Percentiles rank a stretch among this genome's conserved stretches.
phyloP scores from a whole-genome alignment of 2,113 vertebrate genomes.

The Rhea americana region DNA sequence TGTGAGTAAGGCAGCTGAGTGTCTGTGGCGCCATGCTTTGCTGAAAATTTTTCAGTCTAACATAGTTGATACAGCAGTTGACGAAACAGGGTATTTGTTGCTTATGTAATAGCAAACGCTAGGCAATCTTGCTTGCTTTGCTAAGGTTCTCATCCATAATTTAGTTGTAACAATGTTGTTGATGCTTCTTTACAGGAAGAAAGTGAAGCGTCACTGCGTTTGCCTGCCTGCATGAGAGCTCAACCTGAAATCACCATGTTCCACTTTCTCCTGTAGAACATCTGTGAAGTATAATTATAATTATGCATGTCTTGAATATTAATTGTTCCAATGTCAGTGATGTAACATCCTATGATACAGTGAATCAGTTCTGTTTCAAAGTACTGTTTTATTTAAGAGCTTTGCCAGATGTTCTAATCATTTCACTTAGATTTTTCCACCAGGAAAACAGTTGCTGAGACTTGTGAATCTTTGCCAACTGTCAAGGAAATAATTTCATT shows the following conservation, averaged over 20 bases:
- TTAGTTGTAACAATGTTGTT: not conserved
- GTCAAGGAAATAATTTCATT: conserved; percentile 57
- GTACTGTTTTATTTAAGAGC: conserved; percentile 66
- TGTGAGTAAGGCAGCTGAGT: not conserved
- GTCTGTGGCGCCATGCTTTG: not conserved
- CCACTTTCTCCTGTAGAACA: conserved; percentile 51
- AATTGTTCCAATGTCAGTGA: conserved; percentile 69
- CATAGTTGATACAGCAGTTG: not conserved
- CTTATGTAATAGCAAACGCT: not conserved
- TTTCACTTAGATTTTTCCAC: conserved; percentile 67
- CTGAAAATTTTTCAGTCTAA: not conserved
- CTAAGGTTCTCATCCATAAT: not conserved
- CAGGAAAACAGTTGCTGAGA: conserved; percentile 70
- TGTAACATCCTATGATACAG: conserved; percentile 58
- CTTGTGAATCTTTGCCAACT: conserved; percentile 58
- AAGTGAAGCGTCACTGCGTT: not conserved
- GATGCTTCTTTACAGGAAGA: conserved; percentile 7
- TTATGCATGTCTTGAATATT: conserved; percentile 71
- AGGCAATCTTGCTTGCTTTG: not conserved
- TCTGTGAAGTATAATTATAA: conserved; percentile 68
- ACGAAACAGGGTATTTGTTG: not conserved
- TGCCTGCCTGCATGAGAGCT: conserved; percentile 45
- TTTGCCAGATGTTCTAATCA: conserved; percentile 70
- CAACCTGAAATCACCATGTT: conserved; percentile 39
- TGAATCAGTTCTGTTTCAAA: conserved; percentile 62